phyloP scores from a whole-genome alignment of 1,140 invertebrate genomes.

The Drosophila paulistorum region DNA sequence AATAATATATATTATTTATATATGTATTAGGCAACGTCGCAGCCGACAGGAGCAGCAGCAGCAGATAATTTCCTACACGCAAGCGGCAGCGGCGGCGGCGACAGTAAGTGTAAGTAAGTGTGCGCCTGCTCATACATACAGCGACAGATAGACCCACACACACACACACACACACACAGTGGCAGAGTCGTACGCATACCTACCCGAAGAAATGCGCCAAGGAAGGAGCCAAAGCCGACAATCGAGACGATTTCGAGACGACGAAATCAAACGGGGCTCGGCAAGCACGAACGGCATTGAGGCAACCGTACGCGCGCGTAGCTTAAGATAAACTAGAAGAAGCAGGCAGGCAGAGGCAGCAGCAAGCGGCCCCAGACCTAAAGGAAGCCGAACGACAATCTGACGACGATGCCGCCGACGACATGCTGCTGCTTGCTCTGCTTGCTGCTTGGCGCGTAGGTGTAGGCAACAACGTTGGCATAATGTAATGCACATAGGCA shows the following conservation, averaged over 20 bases:
- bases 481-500: slow-evolving; percentile 73
- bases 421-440: slow-evolving; percentile 38
- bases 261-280: slow-evolving; percentile 47
- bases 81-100: slow-evolving; percentile 21
- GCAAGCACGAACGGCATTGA: slow-evolving; percentile 46
- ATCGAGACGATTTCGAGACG: slow-evolving; percentile 23
- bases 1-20: slow-evolving; percentile 83
- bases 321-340: slow-evolving; percentile 83
- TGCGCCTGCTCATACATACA: slow-evolving; percentile 72
- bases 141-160: slow-evolving; percentile 27
- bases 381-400: slow-evolving; percentile 38
- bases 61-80: slow-evolving; percentile 80
- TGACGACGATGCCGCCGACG: slow-evolving; percentile 43
- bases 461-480: slow-evolving; percentile 38
- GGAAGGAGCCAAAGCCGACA: slow-evolving; percentile 42
- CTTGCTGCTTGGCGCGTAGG: slow-evolving; percentile 40
- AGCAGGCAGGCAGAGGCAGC: slow-evolving; percentile 68
- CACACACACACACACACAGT: slow-evolving; percentile 19
- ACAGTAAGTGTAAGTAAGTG: slow-evolving; percentile 78
- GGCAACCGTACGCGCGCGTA: slow-evolving; percentile 75
- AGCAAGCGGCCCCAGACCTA: slow-evolving; percentile 60
- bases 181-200: slow-evolving; percentile 34
- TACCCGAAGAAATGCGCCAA: slow-evolving; percentile 69
- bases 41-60: slow-evolving; percentile 56
- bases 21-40: slow-evolving; percentile 74